These are phyloP conservation scores for Sylvilagus floridanus DNA, from an alignment of 2,797 vertebrate genomes.

Conservation along the genomic window DNA sequence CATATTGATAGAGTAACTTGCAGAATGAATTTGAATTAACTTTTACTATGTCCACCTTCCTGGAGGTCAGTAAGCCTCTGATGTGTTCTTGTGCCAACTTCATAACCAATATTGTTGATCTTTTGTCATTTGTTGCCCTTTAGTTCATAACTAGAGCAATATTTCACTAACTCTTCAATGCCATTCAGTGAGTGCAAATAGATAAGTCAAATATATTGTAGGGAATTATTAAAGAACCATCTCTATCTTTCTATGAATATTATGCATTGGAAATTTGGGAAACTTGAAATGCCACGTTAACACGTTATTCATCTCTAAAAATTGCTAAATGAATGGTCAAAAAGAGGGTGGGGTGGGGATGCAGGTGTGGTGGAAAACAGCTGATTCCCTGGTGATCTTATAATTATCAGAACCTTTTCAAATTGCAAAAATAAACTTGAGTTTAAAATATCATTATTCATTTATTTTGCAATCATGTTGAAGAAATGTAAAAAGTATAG, in stretches of 20 bases:
- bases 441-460: constrained; percentile 39
- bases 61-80: not conserved
- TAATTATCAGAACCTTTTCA: constrained; percentile 9
- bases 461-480: not conserved
- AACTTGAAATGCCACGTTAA: constrained; percentile 16
- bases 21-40: not conserved
- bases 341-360: not conserved
- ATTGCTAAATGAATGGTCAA: constrained; percentile 3
- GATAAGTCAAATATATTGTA: not conserved
- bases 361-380: not conserved
- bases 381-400: not conserved
- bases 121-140: not conserved
- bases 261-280: not conserved
- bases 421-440: not conserved
- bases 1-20: not conserved
- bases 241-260: not conserved
- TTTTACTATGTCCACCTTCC: not conserved
- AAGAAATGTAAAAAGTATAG: constrained; percentile 39
- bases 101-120: no score
- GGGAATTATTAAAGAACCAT: not conserved
- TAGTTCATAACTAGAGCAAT: not conserved
- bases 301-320: constrained; percentile 26
- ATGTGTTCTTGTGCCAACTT: not conserved
- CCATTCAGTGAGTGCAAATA: not conserved
- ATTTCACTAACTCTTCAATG: not conserved